These are phyloP conservation scores for Agrotis clavis DNA, from an alignment of 2,888 invertebrate genomes.

Conservation along the genomic window DNA sequence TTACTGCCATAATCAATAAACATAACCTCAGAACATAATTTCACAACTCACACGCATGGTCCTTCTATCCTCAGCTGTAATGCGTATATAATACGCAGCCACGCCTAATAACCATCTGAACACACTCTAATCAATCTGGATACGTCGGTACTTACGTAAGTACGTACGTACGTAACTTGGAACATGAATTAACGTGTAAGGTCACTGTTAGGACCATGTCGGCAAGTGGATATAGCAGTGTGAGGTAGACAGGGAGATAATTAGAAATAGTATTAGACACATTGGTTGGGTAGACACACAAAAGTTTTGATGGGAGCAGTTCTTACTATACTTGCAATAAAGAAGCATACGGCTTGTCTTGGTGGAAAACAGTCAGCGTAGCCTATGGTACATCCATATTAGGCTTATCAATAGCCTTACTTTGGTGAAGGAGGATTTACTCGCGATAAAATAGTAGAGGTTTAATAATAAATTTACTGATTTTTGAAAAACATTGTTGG, in stretches of 20 bases:
- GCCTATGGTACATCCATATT: no score
- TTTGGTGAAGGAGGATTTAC: no score
- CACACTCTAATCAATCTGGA: conserved; percentile 64
- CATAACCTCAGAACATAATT: neutral
- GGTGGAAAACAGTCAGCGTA: no score
- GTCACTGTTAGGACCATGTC: conserved; percentile 30
- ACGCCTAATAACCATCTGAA: conserved; percentile 61
- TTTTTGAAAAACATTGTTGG: no score
- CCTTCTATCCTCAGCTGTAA: conserved; percentile 28
- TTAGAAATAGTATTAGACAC: neutral
- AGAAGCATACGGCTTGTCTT: no score
- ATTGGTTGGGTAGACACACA: neutral
- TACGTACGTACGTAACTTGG: conserved; percentile 52
- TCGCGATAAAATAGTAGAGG: no score
- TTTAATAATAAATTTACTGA: no score
- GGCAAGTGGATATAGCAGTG: neutral
- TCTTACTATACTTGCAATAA: no score
- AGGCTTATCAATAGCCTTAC: no score
- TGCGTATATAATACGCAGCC: conserved; percentile 20
- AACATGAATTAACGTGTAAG: conserved; percentile 61
- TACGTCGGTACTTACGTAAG: conserved; percentile 37
- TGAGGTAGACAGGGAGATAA: neutral
- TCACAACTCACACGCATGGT: neutral
- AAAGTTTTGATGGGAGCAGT: neutral
- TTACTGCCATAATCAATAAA: neutral